A percentile compares a stretch with the other conserved stretches of the same genome.
phyloP scores from a whole-genome alignment of 2,113 vertebrate genomes.

The Thalassoma bifasciatum region DNA sequence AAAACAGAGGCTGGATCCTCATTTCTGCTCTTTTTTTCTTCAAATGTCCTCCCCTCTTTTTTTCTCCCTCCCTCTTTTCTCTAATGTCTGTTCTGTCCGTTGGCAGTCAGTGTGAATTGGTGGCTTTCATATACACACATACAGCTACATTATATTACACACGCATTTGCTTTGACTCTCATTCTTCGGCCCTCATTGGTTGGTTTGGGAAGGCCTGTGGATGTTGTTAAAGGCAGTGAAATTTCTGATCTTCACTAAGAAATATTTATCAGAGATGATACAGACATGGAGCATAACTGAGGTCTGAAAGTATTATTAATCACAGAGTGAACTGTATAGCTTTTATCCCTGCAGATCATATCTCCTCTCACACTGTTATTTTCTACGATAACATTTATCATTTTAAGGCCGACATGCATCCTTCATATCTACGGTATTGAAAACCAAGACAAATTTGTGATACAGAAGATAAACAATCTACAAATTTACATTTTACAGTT shows the following conservation, averaged over 20 bases:
- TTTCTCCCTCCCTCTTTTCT: slow-evolving; percentile 45
- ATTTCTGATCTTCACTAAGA: slow-evolving; percentile 48
- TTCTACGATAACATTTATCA: slow-evolving; percentile 17
- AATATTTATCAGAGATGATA: slow-evolving; percentile 50
- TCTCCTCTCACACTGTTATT: slow-evolving; percentile 6
- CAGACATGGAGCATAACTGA: slow-evolving; percentile 1
- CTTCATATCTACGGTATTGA: not conserved
- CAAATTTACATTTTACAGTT: not conserved
- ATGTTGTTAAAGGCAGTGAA: slow-evolving; percentile 52
- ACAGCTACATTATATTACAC: slow-evolving; percentile 50
- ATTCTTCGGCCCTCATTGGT: slow-evolving; percentile 66
- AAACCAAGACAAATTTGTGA: not conserved
- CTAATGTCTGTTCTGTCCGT: slow-evolving; percentile 49
- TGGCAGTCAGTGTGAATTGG: slow-evolving; percentile 65
- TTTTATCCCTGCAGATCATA: slow-evolving; percentile 34
- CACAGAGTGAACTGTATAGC: slow-evolving; percentile 44
- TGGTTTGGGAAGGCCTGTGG: slow-evolving; percentile 45
- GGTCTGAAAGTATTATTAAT: slow-evolving; percentile 35
- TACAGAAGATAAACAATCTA: slow-evolving; percentile 15
- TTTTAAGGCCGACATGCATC: slow-evolving; percentile 10
- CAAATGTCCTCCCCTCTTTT: slow-evolving; percentile 44
- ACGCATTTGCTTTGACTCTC: slow-evolving; percentile 49
- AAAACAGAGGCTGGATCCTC: slow-evolving; percentile 91
- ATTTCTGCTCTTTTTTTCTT: slow-evolving; percentile 50
- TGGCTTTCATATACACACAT: slow-evolving; percentile 59